Evolutionary conservation across 2,797 vertebrate genomes (phyloP).

Genomic region (Decapterus maruadsi): DNA sequence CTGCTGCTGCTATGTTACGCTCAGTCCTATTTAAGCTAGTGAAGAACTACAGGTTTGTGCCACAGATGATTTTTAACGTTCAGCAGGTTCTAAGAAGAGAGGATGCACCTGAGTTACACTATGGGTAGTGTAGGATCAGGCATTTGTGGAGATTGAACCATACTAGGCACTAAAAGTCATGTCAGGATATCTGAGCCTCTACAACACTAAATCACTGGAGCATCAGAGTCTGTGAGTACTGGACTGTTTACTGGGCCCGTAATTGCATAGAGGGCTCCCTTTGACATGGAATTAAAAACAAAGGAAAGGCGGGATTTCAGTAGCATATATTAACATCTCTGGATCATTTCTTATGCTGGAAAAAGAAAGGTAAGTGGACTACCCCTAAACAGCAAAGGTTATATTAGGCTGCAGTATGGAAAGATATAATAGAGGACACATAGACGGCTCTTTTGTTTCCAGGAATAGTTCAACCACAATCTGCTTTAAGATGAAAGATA

Average conservation of each 20-base stretch:
- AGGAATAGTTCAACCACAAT: conserved; percentile 2
- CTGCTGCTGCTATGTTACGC: not conserved
- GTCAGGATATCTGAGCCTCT: conserved; percentile 26
- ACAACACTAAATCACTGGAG: conserved; percentile 6
- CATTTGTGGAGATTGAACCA: conserved; percentile 3
- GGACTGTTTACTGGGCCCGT: conserved; percentile 40
- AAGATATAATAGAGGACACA: conserved; percentile 26
- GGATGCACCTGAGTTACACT: conserved; percentile 2
- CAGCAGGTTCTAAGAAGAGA: not conserved
- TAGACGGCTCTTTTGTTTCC: conserved; percentile 17
- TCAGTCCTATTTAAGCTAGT: not conserved
- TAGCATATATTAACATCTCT: conserved; percentile 18
- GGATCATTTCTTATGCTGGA: conserved; percentile 25
- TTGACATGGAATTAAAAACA: conserved; percentile 34
- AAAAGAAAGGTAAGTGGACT: conserved; percentile 30
- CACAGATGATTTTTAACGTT: not conserved
- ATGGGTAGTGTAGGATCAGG: conserved; percentile 9
- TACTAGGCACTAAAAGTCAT: conserved; percentile 16
- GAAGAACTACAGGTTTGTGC: not conserved
- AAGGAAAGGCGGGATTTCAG: conserved; percentile 1
- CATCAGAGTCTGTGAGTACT: conserved; percentile 19
- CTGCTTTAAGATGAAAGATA: not conserved
- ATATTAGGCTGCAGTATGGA: conserved; percentile 40
- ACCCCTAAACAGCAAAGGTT: conserved; percentile 34
- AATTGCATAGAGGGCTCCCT: conserved; percentile 63